These are phyloP conservation scores for Tamias sibiricus DNA, from an alignment of 2,113 vertebrate species.

Conservation along the genomic window DNA sequence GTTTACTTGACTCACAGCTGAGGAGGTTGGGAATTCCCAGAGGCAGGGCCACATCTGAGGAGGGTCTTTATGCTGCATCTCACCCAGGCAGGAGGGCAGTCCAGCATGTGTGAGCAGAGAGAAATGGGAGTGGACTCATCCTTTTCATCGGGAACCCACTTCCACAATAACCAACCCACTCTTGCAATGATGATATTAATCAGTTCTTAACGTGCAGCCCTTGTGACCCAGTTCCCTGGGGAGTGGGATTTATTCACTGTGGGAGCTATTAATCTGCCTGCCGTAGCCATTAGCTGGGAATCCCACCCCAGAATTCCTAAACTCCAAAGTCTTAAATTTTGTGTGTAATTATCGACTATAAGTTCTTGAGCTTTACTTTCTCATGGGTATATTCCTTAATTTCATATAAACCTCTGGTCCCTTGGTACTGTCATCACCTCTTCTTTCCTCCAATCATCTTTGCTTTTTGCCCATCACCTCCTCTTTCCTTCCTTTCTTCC, in stretches of 20 bases:
- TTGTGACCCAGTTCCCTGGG: not conserved
- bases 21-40: not conserved
- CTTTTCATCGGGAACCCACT: not conserved
- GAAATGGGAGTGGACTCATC: not conserved
- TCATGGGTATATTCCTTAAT: not conserved
- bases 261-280: not conserved
- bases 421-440: not conserved
- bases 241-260: not conserved
- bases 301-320: not conserved
- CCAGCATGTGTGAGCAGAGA: not conserved
- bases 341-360: accelerated
- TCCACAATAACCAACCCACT: not conserved
- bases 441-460: not conserved
- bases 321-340: not conserved
- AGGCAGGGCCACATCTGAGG: not conserved
- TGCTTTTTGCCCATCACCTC: not conserved
- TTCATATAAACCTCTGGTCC: not conserved
- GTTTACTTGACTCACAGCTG: not conserved
- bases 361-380: not conserved
- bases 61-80: not conserved
- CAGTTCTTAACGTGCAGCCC: not conserved
- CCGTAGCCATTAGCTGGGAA: not conserved
- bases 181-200: not conserved
- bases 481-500: not conserved
- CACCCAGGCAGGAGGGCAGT: too few relatives aligned